phyloP scores from a whole-genome alignment of 2,797 vertebrate genomes.

The Thripadectes ignobilis region DNA sequence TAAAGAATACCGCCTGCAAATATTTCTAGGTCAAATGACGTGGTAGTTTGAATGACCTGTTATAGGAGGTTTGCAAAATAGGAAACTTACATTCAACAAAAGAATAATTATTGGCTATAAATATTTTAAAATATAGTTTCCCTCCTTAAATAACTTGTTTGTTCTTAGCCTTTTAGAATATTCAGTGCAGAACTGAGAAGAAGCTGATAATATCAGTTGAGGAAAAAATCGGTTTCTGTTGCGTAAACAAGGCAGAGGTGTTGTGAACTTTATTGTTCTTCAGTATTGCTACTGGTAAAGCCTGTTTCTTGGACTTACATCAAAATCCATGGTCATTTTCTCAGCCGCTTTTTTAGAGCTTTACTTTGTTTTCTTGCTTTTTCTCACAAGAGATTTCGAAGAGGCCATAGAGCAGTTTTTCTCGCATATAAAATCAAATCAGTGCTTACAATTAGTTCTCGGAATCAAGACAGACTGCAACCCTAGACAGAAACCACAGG shows the following conservation, averaged over 20 bases:
- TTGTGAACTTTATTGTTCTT: rapidly evolving
- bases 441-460: neutral
- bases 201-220: neutral
- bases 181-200: neutral
- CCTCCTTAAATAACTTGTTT: neutral
- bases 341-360: neutral
- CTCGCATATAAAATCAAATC: neutral
- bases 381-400: neutral
- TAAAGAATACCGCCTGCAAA: neutral
- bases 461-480: neutral
- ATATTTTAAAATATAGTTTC: neutral
- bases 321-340: neutral
- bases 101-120: neutral
- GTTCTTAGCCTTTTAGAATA: neutral
- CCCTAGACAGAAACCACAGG: neutral
- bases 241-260: neutral
- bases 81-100: neutral
- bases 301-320: neutral
- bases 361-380: neutral
- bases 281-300: neutral
- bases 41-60: neutral
- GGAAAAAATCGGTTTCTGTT: neutral
- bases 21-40: neutral
- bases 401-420: neutral
- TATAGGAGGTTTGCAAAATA: neutral